A percentile compares a stretch with the other conserved stretches of the same genome.
Evolutionary conservation across 35 echinoderm and acorn worm species (phyloP).

Genomic region (Lytechinus variegatus): DNA sequence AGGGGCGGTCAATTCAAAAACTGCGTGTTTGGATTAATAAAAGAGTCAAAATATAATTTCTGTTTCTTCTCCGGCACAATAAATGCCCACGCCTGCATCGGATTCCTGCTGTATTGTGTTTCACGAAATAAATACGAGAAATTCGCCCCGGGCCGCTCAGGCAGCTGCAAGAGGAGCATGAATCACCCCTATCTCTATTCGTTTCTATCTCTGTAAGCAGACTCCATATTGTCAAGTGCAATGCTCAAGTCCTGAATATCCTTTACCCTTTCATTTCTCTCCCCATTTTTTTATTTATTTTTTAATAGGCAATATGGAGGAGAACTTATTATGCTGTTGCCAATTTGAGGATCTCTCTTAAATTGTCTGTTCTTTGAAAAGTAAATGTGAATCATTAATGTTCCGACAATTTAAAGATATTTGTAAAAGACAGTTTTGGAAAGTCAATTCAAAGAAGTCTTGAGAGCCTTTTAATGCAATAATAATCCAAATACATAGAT

Average conservation of each 20-base stretch:
- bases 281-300: neutral
- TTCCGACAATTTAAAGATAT: too few relatives aligned
- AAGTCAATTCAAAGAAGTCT: too few relatives aligned
- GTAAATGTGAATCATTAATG: too few relatives aligned
- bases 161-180: constrained; percentile 33
- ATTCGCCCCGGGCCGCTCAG: neutral
- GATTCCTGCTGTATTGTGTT: constrained; percentile 47
- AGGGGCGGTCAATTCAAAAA: constrained; percentile 8
- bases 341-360: neutral
- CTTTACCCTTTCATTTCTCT: neutral
- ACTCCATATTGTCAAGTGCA: constrained; percentile 41
- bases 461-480: too few relatives aligned
- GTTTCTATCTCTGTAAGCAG: constrained; percentile 23
- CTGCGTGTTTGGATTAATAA: constrained; percentile 45
- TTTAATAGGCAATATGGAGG: neutral
- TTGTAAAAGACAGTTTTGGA: too few relatives aligned
- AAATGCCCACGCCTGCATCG: constrained; percentile 29
- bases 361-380: too few relatives aligned
- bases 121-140: constrained; percentile 47
- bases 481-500: too few relatives aligned
- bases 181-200: constrained; percentile 34
- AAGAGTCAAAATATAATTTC: constrained; percentile 33
- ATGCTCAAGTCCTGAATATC: constrained; percentile 23
- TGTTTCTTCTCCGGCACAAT: neutral
- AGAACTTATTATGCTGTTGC: neutral